Evolutionary conservation across 2,113 vertebrate species (phyloP), one percentile per base, ranked within the genome.

Genomic region (Ariopsis seemanni): DNA sequence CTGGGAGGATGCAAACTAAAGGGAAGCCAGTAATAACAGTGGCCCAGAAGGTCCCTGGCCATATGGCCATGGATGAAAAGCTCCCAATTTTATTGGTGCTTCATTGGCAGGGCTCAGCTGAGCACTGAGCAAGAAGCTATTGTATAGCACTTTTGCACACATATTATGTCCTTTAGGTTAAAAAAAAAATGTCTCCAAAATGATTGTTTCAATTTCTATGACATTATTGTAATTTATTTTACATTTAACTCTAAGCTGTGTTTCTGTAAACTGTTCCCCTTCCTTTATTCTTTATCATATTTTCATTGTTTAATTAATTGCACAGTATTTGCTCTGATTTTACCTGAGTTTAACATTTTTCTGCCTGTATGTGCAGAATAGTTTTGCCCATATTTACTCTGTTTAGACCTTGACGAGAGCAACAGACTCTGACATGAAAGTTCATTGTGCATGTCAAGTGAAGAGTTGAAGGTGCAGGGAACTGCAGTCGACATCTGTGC

Each of bases 51-150:
- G 53, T 48, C 57, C 77, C 55, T 67, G 57, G 74, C 63, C 52
- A 83, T 86, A 89, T 85, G 86, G 65, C n/a, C 42, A n/a, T 50
- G 52, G 48, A 63, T 82, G 83, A 74, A 81, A 85, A 52, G 55
- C 12, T 82, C 77, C 58, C 71, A 20, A n/a, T 6, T 42, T 74
- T 57, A 58, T 83, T 48, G 67, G 77, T 72, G 72, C 71, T 22
- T 52, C 85, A 74, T 82, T 88, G 78, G 67, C 55, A 48, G n/a
- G 71, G 27, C 20, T 62, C 42, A 17, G 69, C 17, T 63, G 67
- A 63, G 42, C 25, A n/a, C 18, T 72, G 30, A 71, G 48, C 9
- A n/a, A 55, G 52, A n/a, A 72, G n/a, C 82, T 52, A 55, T 57
- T 71, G 63, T 84, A n/a, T 84, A 84, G 52, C 65, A 67, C 63